Evolutionary conservation across 2,797 vertebrate species (phyloP), one percentile per base, ranked within the genome.

Genomic region (Liparis tanakae): DNA sequence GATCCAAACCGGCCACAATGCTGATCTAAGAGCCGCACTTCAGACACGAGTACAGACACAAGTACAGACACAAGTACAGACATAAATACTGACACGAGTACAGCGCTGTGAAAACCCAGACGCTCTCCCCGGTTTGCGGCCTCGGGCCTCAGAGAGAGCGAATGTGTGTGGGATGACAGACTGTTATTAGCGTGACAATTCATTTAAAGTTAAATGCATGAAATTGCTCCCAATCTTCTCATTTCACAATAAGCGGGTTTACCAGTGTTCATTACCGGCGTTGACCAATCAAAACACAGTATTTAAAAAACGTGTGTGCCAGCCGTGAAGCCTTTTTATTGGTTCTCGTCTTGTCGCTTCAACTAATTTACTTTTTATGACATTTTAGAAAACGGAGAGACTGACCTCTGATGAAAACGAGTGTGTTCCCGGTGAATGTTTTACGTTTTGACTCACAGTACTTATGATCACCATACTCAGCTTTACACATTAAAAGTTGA

Each of bases 1-100:
- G 64, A 79, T 75, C 73, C 53, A 37, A 69, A 41, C 14, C 53
- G 44, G 36, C 39, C 71, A 73, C 59, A 69, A 75, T 33, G 46
- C 51, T 33, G 8, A n/a, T 65, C 39, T 48, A 3, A 73, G 59
- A 65, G 39, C 13, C 58, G 55, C 64, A 30, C 34, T 53, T 25
- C 65, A 62, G 43, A 56, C 17, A 15, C 2, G 10, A 43, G 36
- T n/a, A 15, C 9, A 34, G 34, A 59, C 20, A 63, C 15, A 5
- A 30, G 25, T 30, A 30, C 65, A 62, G 43, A 56, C 17, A 15
- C 1, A 10, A 43, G 30, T n/a, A 15, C 9, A 34, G 34, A 59
- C 20, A 63, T n/a, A 10, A 43, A 33, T n/a, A 15, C 9, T 25
- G 34, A 59, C 20, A 63, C 15, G 3, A 60, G 72, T 39, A 43